Evolutionary conservation across 1,140 invertebrate genomes (phyloP).

Genomic region (Pollicipes pollicipes): DNA sequence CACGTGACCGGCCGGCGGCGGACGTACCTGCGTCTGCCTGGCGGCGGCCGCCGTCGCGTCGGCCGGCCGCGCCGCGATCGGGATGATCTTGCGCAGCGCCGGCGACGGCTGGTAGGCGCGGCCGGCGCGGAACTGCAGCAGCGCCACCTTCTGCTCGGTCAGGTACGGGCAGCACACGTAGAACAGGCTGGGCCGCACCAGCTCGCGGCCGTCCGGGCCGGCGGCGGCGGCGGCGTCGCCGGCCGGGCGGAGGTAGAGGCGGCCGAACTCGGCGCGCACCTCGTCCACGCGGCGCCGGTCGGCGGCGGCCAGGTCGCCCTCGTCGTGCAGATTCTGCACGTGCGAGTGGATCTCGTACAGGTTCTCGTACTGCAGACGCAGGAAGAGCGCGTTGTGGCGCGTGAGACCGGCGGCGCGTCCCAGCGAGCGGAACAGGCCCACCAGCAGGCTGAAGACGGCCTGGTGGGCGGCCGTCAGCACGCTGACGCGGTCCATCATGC

Average conservation of each 20-base stretch:
- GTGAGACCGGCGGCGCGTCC: not conserved
- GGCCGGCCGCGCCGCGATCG: not conserved
- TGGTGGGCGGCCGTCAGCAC: not conserved
- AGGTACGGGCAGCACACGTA: not conserved
- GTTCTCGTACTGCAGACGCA: not conserved
- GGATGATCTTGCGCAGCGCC: not conserved
- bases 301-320: not conserved
- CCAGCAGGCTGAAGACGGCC: not conserved
- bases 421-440: not conserved
- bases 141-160: not conserved
- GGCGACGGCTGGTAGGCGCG: not conserved
- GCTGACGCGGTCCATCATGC: not conserved
- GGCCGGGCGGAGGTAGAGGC: not conserved
- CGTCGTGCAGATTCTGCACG: not conserved
- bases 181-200: not conserved
- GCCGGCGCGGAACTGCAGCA: not conserved
- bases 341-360: constrained; percentile 3
- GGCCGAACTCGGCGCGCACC: not conserved
- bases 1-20: too few relatives aligned
- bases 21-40: not conserved
- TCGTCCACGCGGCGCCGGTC: not conserved
- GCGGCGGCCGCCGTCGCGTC: not conserved
- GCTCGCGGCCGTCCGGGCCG: not conserved
- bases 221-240: too few relatives aligned
- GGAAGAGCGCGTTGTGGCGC: not conserved